These are phyloP conservation scores for Drosophila vallismaia DNA, from an alignment of 2,888 invertebrate genomes.

Conservation along the genomic window DNA sequence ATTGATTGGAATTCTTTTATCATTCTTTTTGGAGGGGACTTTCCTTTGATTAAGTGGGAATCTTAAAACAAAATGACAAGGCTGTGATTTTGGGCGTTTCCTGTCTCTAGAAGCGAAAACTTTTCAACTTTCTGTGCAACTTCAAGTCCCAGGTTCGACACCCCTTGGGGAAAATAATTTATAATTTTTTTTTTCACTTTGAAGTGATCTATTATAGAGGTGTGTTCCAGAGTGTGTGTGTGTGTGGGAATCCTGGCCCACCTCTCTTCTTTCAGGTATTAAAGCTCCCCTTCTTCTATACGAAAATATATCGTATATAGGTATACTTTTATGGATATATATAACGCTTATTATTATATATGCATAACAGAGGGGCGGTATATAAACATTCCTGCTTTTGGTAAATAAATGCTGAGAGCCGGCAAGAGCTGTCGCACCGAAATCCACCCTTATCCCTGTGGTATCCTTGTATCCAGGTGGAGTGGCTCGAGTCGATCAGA, in stretches of 20 bases:
- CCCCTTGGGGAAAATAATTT: not conserved
- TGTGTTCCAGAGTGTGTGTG: not conserved
- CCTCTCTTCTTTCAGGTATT: conserved; percentile 10
- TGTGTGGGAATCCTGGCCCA: conserved; percentile 22
- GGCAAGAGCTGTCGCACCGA: conserved; percentile 37
- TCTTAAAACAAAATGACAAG: conserved; percentile 16
- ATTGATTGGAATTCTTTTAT: conserved; percentile 15
- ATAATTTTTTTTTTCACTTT: not conserved
- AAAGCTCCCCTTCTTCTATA: conserved; percentile 49
- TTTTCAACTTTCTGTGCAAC: not conserved
- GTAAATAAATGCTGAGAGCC: conserved; percentile 40
- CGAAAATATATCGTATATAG: not conserved
- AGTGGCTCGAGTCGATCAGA: conserved; percentile 74
- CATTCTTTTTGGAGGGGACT: conserved; percentile 1
- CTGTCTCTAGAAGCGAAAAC: too few species aligned
- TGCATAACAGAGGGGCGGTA: conserved; percentile 63
- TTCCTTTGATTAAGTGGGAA: conserved; percentile 5
- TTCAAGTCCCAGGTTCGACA: not conserved
- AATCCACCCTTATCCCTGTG: conserved; percentile 69
- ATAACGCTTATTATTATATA: conserved; percentile 22
- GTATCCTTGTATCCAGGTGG: conserved; percentile 10
- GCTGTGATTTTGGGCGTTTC: not conserved
- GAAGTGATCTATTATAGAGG: conserved; percentile 5
- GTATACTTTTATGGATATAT: conserved; percentile 30
- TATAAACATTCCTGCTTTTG: conserved; percentile 59